These are phyloP conservation scores for Dusona sp. DNA, from an alignment of 2,888 invertebrate species.

Conservation along the genomic window DNA sequence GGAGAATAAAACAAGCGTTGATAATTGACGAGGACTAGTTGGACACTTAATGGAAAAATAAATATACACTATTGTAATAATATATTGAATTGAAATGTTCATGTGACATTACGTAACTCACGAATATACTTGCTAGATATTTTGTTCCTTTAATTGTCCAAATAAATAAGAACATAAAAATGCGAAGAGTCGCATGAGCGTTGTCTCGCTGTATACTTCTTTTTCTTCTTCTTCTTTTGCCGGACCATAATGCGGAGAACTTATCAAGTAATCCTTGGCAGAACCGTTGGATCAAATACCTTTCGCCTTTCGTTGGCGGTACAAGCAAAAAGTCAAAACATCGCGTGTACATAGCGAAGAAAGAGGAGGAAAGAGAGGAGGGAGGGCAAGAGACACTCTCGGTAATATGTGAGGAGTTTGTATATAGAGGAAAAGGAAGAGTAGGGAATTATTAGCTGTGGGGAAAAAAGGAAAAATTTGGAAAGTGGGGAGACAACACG, in stretches of 20 bases:
- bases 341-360: slow-evolving; percentile 22
- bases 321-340: slow-evolving; percentile 39
- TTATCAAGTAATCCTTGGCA: slow-evolving; percentile 38
- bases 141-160: background rate
- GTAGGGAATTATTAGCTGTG: slow-evolving; percentile 6
- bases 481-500: slow-evolving; percentile 31
- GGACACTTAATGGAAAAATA: background rate
- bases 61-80: background rate
- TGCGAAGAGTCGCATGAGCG: background rate
- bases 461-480: slow-evolving; percentile 17
- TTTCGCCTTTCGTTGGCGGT: slow-evolving; percentile 37
- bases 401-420: background rate
- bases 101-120: background rate
- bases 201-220: background rate
- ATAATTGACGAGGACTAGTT: background rate
- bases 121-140: background rate
- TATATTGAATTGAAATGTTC: background rate
- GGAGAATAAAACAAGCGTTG: background rate
- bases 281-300: slow-evolving; percentile 56
- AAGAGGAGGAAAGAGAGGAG: slow-evolving; percentile 9
- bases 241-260: slow-evolving; percentile 22
- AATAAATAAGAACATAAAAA: background rate
- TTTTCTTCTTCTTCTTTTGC: slow-evolving; percentile 24
- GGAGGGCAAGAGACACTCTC: slow-evolving; percentile 6
- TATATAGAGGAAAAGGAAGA: background rate